Base-by-base conservation (phyloP, 2,888 invertebrate genomes). In the Podotricha telesiphe region DNA sequence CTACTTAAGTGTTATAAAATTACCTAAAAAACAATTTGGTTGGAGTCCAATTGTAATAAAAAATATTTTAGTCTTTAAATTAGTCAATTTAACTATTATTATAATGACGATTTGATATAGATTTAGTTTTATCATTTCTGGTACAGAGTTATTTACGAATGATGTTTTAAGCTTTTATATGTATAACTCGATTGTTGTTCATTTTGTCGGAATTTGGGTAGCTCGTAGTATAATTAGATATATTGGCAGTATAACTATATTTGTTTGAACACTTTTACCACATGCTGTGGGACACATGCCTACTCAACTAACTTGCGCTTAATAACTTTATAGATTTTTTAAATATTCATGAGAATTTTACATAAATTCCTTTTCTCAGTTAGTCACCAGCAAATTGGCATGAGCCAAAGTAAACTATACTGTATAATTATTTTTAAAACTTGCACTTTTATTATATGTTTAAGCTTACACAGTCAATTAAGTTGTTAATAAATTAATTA, bases 191-290 rank as follows among this genome's bases (percentile, higher is more conserved):
- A 84, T 89, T 88, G 85, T 87, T 87, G 83, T 82, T 82, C 69
- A 65, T 82, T 84, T 84, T 81, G 85, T 84, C 82, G 89, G 88
- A 88, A 82, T 85, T 80, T 85, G 88, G 88, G 87, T 91, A 89
- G 85, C 78, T 85, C 74, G 78, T 86, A 86, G 81, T 76, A 69
- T 85, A 80, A 63, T 76, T 77, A 78, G 69, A 74, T 73, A 67
- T 73, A 75, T 69, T 73, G 75, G 73, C 72, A 72, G 73, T 75
- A 74, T 71, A 65, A 69, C 75, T 69, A 73, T 69, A 73, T 65
- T 56, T 56, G 45, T 51, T 34, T 13, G 8, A 13, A 20, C 61
- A 53, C 22, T 42, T 19, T 17, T 28, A 28, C 11, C n/a, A 51
- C 37, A 51, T 48, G 45, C 28, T 53, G 28, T 53, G 34, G n/a